Percentiles rank a stretch among this genome's conserved stretches.
Evolutionary conservation across 1,140 invertebrate genomes (phyloP).

Genomic region (Zaprionus capensis): DNA sequence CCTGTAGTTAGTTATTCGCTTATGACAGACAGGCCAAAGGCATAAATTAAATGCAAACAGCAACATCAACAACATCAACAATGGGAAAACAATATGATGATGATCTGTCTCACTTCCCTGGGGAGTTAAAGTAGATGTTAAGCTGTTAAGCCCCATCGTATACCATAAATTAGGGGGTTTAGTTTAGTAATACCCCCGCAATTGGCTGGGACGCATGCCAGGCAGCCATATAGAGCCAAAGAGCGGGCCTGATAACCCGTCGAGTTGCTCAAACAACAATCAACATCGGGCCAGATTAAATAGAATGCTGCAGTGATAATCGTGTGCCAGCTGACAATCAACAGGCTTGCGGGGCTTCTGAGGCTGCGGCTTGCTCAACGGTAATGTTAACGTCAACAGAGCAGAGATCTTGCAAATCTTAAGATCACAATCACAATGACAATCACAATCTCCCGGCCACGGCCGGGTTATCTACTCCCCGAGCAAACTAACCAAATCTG

Average conservation of each 20-base stretch:
- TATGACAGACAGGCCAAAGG: conserved; percentile 5
- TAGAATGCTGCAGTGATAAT: conserved; percentile 51
- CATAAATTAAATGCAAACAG: background rate
- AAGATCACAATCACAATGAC: conserved; percentile 32
- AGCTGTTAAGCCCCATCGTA: conserved; percentile 16
- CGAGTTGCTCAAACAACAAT: conserved; percentile 36
- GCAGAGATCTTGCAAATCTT: conserved; percentile 46
- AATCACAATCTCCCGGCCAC: conserved; percentile 16
- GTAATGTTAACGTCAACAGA: background rate
- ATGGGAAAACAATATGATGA: background rate
- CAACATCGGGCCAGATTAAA: conserved; percentile 31
- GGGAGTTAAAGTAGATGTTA: conserved; percentile 16
- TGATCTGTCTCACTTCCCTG: conserved; percentile 5
- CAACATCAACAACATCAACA: too few relatives aligned
- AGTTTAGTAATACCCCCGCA: background rate
- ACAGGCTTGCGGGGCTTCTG: background rate
- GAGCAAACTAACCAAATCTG: conserved; percentile 51
- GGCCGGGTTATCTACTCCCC: conserved; percentile 22
- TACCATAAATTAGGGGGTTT: conserved; percentile 26
- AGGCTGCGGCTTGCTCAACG: background rate
- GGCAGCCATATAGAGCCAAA: conserved; percentile 2
- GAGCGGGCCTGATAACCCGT: conserved; percentile 31
- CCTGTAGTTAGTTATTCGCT: background rate
- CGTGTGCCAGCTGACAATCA: conserved; percentile 46
- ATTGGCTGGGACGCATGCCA: conserved; percentile 1